These are phyloP conservation scores for Peribatodes rhomboidaria DNA, from an alignment of 2,888 invertebrate genomes.

Conservation along the genomic window DNA sequence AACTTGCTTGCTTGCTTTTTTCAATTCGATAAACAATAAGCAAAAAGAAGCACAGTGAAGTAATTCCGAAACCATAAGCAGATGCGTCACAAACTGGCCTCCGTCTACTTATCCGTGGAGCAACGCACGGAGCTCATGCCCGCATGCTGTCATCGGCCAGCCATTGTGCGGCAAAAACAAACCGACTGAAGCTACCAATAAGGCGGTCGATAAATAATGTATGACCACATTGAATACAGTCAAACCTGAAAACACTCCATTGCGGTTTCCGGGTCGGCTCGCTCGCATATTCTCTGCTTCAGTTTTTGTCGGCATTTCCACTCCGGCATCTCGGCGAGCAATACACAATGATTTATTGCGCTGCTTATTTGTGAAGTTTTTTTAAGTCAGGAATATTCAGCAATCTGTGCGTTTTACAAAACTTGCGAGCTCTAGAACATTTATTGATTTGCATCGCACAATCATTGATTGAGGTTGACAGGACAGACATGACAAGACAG, in stretches of 20 bases:
- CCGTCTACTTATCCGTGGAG: slow-evolving; percentile 6
- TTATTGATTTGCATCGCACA: too few relatives aligned
- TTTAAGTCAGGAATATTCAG: not conserved
- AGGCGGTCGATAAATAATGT: slow-evolving; percentile 43
- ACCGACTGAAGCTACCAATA: slow-evolving; percentile 50
- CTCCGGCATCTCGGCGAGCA: slow-evolving; percentile 62
- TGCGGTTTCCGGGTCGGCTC: slow-evolving; percentile 70
- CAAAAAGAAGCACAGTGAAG: slow-evolving; percentile 3
- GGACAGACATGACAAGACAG: too few relatives aligned
- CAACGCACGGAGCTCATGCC: slow-evolving; percentile 8
- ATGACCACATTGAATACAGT: slow-evolving; percentile 44
- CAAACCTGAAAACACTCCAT: slow-evolving; percentile 77
- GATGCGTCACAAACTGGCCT: slow-evolving; percentile 31
- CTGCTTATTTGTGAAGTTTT: slow-evolving; percentile 2
- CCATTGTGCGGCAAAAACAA: slow-evolving; percentile 49
- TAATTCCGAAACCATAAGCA: slow-evolving; percentile 22
- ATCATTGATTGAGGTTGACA: too few relatives aligned
- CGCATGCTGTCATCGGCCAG: slow-evolving; percentile 26
- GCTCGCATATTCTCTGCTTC: slow-evolving; percentile 60
- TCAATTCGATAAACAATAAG: not conserved
- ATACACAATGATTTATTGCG: slow-evolving; percentile 51
- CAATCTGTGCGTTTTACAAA: not conserved
- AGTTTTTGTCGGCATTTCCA: slow-evolving; percentile 57
- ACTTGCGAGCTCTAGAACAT: not conserved
- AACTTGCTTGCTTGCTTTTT: not conserved